phyloP scores from a whole-genome alignment of 2,113 vertebrate species.

The Dryoscopus gambensis region DNA sequence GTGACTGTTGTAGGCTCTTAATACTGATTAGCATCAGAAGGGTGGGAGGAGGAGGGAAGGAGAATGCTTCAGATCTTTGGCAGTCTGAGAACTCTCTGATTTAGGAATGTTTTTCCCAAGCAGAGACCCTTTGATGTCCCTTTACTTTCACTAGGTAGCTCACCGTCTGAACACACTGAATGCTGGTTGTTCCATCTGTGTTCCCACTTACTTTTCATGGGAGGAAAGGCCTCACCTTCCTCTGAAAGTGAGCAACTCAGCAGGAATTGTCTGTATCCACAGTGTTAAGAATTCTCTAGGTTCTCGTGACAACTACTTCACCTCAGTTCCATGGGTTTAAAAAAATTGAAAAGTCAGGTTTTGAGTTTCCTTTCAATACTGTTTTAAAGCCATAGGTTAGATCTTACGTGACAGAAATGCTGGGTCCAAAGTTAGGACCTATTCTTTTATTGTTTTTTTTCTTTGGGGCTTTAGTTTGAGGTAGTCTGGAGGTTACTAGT shows the following conservation, averaged over 20 bases:
- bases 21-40: not conserved
- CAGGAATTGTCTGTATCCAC: not conserved
- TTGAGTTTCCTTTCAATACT: not conserved
- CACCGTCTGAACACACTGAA: rapidly evolving
- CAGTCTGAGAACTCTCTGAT: not conserved
- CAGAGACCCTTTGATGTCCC: not conserved
- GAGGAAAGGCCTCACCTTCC: not conserved
- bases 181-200: not conserved
- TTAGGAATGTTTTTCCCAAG: not conserved
- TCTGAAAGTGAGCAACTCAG: not conserved
- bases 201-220: not conserved
- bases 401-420: not conserved
- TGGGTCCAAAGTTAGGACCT: not conserved
- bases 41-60: not conserved
- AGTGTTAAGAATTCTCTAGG: not conserved
- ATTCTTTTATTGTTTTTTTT: rapidly evolving
- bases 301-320: not conserved
- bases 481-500: not conserved
- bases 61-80: not conserved
- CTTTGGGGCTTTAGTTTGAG: not conserved
- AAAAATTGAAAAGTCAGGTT: not conserved
- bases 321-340: not conserved
- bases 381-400: not conserved
- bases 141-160: not conserved
- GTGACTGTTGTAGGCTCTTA: not conserved